Conservation (phyloP, 2,888 invertebrate species). For the Hydroisotoma schaefferi region DNA sequence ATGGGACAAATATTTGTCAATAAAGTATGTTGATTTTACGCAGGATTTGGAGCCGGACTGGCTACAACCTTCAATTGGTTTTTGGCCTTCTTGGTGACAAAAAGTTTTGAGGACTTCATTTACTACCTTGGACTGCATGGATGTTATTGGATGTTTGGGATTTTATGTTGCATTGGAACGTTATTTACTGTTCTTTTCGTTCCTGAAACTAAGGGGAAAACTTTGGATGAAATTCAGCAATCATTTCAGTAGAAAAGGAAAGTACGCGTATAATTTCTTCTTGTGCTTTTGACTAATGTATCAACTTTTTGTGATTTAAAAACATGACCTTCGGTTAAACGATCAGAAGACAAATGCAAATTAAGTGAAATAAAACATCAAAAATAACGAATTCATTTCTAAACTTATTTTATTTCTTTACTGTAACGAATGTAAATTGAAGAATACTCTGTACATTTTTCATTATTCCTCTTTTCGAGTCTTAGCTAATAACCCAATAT, state of each 20-base stretch:
- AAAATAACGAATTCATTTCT: no score
- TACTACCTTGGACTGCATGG: slow-evolving; percentile 48
- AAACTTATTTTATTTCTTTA: no score
- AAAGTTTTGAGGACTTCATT: slow-evolving; percentile 49
- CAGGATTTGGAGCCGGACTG: slow-evolving; percentile 32
- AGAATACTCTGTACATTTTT: no score
- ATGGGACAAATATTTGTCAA: not conserved
- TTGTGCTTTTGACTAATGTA: not conserved
- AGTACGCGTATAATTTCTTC: slow-evolving; percentile 33
- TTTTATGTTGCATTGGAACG: slow-evolving; percentile 28
- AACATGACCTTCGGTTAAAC: no score
- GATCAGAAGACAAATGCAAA: no score
- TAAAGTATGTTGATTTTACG: not conserved
- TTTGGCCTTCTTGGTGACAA: slow-evolving; percentile 61
- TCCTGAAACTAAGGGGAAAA: slow-evolving; percentile 80
- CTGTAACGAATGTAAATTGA: no score
- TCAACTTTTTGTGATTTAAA: no score
- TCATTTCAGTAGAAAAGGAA: no score
- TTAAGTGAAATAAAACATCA: no score
- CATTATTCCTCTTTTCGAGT: slow-evolving; percentile 9
- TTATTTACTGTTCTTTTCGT: slow-evolving; percentile 56
- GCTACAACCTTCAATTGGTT: slow-evolving; percentile 74
- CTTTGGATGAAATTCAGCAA: slow-evolving; percentile 64
- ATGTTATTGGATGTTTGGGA: slow-evolving; percentile 40
- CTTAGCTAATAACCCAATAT: slow-evolving; percentile 22